Evolutionary conservation across 2,113 vertebrate genomes (phyloP), one percentile per base, ranked within the genome.

Genomic region (Nicator chloris): DNA sequence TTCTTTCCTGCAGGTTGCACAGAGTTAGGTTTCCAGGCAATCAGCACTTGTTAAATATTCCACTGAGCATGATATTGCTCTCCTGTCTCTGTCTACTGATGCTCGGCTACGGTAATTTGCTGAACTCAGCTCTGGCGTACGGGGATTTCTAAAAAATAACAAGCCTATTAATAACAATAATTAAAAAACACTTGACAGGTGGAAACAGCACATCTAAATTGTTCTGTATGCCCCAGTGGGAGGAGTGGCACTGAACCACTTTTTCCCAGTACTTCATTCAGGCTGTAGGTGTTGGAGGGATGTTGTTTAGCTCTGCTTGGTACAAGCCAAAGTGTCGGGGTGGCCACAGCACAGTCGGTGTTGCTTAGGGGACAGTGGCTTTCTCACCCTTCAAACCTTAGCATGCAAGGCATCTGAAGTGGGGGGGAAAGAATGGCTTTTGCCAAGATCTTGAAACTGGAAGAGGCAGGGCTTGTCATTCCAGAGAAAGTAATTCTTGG

Each of bases 111-210:
- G 13, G 90, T 93, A 88, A 96, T 97, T 95, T 96, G 94, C 97
- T 96, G 92, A 97, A 95, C 95, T 97, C 96, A 96, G 96, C 93
- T 96, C 88, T 54, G 35, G 7, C 6, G 50, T 82, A 59, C 26
- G 13, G 73, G 85, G 76, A 95, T 93, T 92, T 82, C 66, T 92
- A 35, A 89, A 85, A 96, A 96, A 86, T 93, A 97, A 95, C 92
- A 94, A 95, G 92, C 92, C 92, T 96, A 95, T 95, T 97, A 96
- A 96, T 96, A 97, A 96, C 95, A 96, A 97, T 96, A 97, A 97
- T 97, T 94, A 93, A 93, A 96, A 91, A 82, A 84, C 71, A 89
- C 68, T 92, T 93, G 94, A 93, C 93, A 97, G 96, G 97, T 83
- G 75, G 68, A 90, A 97, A 79, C 92, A 86, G 88, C 90, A 90